Evolutionary conservation across 1,140 invertebrate genomes (phyloP).

Genomic region (Macrobrachium rosenbergii): DNA sequence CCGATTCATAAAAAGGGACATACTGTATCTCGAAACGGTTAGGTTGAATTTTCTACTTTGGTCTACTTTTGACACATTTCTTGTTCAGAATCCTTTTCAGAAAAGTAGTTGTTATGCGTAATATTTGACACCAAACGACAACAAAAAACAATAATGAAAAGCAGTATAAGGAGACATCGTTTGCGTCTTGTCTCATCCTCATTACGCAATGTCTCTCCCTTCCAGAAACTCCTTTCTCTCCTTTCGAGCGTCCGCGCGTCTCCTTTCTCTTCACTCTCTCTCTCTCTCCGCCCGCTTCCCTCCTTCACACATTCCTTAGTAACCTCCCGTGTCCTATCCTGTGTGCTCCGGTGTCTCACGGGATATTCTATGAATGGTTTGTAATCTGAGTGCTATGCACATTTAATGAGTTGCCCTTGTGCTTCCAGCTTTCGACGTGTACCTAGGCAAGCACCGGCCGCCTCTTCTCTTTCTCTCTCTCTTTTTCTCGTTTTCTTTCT

Average conservation of each 20-base stretch:
- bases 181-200: background rate
- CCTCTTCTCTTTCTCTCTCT: background rate
- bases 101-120: too few species aligned
- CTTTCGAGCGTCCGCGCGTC: background rate
- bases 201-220: too few species aligned
- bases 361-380: constrained; percentile 52
- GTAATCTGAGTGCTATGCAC: constrained; percentile 49
- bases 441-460: constrained; percentile 27
- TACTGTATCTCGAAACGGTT: too few species aligned
- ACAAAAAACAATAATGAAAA: too few species aligned
- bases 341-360: background rate
- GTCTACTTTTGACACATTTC: too few species aligned
- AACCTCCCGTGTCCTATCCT: background rate
- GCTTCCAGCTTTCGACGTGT: constrained; percentile 17
- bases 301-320: too few species aligned
- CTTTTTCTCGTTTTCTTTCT: background rate
- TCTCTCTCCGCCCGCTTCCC: background rate
- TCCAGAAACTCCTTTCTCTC: background rate
- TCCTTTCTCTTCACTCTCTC: background rate
- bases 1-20: too few species aligned
- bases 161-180: background rate
- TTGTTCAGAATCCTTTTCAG: too few species aligned
- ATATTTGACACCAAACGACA: too few species aligned
- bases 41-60: too few species aligned
- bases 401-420: constrained; percentile 44